These are phyloP conservation scores for Chiridota heheva DNA, from an alignment of 35 echinoderm and acorn worm species.

Conservation along the genomic window DNA sequence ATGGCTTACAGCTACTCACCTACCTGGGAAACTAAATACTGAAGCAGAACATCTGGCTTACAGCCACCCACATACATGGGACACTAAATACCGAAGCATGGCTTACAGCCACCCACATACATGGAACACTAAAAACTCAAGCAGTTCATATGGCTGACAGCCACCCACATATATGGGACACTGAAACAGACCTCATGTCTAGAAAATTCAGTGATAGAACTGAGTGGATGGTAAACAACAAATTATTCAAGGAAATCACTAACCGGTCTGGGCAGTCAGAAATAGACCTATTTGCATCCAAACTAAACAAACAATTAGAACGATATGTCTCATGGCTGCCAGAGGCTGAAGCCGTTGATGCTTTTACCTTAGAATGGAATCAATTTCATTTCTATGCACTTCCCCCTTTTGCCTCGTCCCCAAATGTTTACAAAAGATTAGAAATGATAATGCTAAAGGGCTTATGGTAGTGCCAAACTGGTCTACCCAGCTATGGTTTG, in stretches of 20 bases:
- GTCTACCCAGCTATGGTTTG: slow-evolving; percentile 52
- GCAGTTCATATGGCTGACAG: slow-evolving; percentile 57
- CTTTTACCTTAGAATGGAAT: slow-evolving; percentile 51
- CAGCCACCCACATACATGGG: slow-evolving; percentile 1
- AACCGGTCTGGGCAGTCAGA: slow-evolving; percentile 35
- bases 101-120: slow-evolving; percentile 8
- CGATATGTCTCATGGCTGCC: slow-evolving; percentile 46
- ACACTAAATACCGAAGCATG: slow-evolving; percentile 7
- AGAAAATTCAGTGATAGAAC: slow-evolving; percentile 41
- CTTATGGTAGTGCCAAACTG: slow-evolving; percentile 52
- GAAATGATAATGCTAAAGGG: slow-evolving; percentile 27
- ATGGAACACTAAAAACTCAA: neutral
- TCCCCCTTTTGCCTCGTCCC: slow-evolving; percentile 48
- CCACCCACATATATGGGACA: slow-evolving; percentile 28
- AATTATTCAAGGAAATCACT: slow-evolving; percentile 33
- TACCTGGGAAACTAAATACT: neutral
- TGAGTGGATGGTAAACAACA: slow-evolving; percentile 43
- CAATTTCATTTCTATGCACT: slow-evolving; percentile 52
- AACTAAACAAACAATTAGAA: slow-evolving; percentile 19
- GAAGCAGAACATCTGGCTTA: slow-evolving; percentile 1
- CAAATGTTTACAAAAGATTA: slow-evolving; percentile 53
- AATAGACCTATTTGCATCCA: slow-evolving; percentile 45
- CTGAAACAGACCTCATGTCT: slow-evolving; percentile 51
- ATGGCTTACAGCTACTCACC: neutral
- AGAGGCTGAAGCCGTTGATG: slow-evolving; percentile 66